Conservation (phyloP, 2,888 invertebrate species). For the Druceiella hillmani region DNA sequence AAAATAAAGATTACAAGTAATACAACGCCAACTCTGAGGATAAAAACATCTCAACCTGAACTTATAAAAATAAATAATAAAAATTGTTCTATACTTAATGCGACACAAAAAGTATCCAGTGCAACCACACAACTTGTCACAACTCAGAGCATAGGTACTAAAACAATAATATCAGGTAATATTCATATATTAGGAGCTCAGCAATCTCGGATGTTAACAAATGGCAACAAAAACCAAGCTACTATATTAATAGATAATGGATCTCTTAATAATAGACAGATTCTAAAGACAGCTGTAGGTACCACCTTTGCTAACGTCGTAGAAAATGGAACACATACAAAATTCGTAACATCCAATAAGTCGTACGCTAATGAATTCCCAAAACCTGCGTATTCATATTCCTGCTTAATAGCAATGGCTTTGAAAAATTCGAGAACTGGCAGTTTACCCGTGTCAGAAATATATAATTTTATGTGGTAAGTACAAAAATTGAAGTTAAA, state of each 20-base stretch:
- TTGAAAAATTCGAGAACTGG: conserved; percentile 93
- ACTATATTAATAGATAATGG: conserved; percentile 49
- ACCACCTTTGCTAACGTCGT: conserved; percentile 34
- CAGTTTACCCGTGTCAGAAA: conserved; percentile 94
- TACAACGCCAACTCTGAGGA: conserved; percentile 37
- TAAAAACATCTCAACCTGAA: conserved; percentile 40
- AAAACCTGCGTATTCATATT: conserved; percentile 97
- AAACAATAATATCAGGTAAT: conserved; percentile 50
- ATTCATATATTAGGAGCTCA: conserved; percentile 50
- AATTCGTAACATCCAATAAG: conserved; percentile 37
- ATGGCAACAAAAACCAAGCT: conserved; percentile 44
- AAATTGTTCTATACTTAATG: conserved; percentile 45
- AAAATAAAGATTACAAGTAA: conserved; percentile 33
- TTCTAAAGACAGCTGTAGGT: conserved; percentile 45
- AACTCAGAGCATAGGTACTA: conserved; percentile 40
- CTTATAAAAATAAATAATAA: conserved; percentile 44
- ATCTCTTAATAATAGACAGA: conserved; percentile 44
- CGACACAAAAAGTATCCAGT: conserved; percentile 38
- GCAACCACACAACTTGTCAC: conserved; percentile 15
- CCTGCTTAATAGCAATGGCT: conserved; percentile 96
- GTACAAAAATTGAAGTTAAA: conserved; percentile 37
- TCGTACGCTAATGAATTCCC: conserved; percentile 65
- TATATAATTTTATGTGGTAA: conserved; percentile 98
- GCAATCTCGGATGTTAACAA: conserved; percentile 47
- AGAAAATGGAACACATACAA: conserved; percentile 38